These are phyloP conservation scores for Eudyptes chrysolophus DNA, from an alignment of 2,113 vertebrate genomes.

Conservation along the genomic window DNA sequence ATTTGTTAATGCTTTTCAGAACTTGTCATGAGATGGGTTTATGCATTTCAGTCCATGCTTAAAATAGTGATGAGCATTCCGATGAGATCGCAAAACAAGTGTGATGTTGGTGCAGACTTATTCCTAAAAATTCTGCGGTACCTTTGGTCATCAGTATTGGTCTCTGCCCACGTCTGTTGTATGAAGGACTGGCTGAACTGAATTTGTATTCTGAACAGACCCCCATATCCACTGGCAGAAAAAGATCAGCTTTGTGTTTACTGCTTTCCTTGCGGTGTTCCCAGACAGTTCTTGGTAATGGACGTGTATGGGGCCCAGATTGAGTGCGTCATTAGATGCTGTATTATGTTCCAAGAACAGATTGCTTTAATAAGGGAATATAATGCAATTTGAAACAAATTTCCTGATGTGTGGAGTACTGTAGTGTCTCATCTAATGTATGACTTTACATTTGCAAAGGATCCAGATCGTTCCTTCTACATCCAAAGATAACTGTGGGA, in stretches of 20 bases:
- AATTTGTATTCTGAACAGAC: not conserved
- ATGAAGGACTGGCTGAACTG: not conserved
- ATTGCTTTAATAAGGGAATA: not conserved
- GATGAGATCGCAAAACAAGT: not conserved
- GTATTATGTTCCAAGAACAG: not conserved
- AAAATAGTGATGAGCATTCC: rapidly evolving
- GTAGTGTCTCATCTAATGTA: not conserved
- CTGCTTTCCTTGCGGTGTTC: not conserved
- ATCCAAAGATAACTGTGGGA: not conserved
- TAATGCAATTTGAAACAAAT: constrained; percentile 40
- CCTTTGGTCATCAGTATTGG: not conserved
- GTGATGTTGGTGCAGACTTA: not conserved
- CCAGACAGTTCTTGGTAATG: not conserved
- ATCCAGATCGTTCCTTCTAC: not conserved
- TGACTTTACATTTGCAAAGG: not conserved
- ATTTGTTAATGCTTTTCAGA: not conserved
- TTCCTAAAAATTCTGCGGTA: not conserved
- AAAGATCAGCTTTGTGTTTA: not conserved
- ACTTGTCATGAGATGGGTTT: not conserved
- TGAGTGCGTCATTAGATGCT: not conserved
- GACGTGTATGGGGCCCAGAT: not conserved
- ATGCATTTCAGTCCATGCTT: not conserved
- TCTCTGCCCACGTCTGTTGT: not conserved
- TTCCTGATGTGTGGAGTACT: not conserved
- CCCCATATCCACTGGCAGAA: not conserved